Evolutionary conservation across 2,888 invertebrate genomes (phyloP).

Genomic region (Syrphus vitripennis): DNA sequence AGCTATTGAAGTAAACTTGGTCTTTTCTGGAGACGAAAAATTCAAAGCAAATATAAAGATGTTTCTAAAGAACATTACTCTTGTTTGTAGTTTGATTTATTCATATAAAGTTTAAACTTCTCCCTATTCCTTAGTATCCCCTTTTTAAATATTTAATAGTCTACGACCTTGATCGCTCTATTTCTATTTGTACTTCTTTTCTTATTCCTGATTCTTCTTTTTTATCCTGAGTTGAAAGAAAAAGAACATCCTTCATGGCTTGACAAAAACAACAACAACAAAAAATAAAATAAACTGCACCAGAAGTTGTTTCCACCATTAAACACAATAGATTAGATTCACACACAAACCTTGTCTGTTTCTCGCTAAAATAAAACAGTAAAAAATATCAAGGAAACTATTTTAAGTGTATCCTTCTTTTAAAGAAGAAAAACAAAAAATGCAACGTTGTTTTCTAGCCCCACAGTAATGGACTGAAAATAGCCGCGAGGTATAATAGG

Average conservation of each 20-base stretch:
- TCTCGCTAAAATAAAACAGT: not conserved
- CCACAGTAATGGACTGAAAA: conserved; percentile 4
- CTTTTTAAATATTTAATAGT: not conserved
- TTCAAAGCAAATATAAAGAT: no score
- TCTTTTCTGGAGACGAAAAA: no score
- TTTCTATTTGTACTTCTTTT: not conserved
- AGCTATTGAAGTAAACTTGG: no score
- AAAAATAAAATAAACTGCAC: conserved; percentile 18
- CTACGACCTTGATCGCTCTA: not conserved
- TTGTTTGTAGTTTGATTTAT: no score
- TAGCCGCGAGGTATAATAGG: not conserved
- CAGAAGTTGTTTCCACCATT: conserved; percentile 51
- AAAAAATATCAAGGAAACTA: conserved; percentile 22
- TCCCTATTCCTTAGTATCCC: not conserved
- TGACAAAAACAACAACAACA: no score
- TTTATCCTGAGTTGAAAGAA: conserved; percentile 3
- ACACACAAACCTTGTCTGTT: not conserved
- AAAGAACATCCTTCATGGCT: conserved; percentile 15
- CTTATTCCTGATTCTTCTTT: conserved; percentile 28
- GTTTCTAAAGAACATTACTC: no score
- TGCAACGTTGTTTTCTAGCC: conserved; percentile 42
- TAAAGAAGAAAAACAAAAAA: not conserved
- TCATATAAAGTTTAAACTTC: no score
- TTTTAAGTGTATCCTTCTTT: conserved; percentile 40
- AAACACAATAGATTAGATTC: conserved; percentile 47